Base-by-base conservation (phyloP, 2,797 vertebrate genomes). In the Luscinia luscinia region DNA sequence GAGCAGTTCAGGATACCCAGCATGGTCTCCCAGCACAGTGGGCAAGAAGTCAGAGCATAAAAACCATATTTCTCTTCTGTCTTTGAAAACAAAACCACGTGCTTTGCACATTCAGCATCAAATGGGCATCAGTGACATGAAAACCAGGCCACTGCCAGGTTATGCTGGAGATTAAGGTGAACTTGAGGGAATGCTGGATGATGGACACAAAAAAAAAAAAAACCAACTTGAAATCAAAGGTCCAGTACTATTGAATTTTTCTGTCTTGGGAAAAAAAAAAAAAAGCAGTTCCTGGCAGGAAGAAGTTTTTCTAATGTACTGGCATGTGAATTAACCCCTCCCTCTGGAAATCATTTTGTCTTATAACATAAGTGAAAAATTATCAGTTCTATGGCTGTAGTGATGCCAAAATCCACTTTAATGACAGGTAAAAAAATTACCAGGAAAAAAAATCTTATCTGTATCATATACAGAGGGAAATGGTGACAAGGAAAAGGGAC, bases 31-130 rank as follows among this genome's bases (percentile, higher is more conserved):
- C 26, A 70, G 55, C 68, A 69, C 59, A 74, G 61, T 3, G 2
- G n/a, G 72, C 28, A 16, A 76, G 52, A 73, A 83, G 26, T 10
- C 28, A 69, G 48, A 66, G 40, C 43, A 59, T 11, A 38, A 92
- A 85, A 86, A 16, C 1, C 5, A 0, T 18, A 48, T 18, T 85
- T 34, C 7, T 66, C 16, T 68, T 61, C 61, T 30, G 36, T 62
- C 40, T 73, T 66, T 55, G 36, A 32, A 67, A 66, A 45, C 28
- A 54, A 32, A 48, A 82, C 6, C n/a, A 26, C 0, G 0, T 43
- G 41, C 19, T 78, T 84, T 90, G 30, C 66, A 72, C 49, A 49
- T 55, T 58, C 83, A 84, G 58, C n/a, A 86, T 48, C 88, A 86
- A 81, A 84, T 23, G 22, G 54, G 20, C 43, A 84, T 17, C 23